phyloP scores from a whole-genome alignment of 2,888 invertebrate genomes.

The Cryptocheilus praepositus region DNA sequence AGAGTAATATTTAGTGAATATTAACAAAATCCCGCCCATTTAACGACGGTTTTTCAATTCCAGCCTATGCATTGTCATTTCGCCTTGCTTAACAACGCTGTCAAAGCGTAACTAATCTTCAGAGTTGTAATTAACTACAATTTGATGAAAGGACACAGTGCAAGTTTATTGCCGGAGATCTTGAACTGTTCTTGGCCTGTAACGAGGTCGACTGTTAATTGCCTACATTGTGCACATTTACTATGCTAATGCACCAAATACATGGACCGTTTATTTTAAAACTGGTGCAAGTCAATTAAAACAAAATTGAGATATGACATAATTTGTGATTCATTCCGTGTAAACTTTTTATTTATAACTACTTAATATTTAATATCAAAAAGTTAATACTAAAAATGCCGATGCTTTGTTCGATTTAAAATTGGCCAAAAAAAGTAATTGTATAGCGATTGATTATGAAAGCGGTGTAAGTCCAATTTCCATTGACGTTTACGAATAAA shows the following conservation, averaged over 20 bases:
- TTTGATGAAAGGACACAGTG: conserved; percentile 15
- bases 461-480: too few species aligned
- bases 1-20: background rate
- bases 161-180: conserved; percentile 2
- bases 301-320: too few species aligned
- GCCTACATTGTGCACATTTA: background rate
- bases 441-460: too few species aligned
- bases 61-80: background rate
- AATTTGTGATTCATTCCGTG: too few species aligned
- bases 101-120: conserved; percentile 19
- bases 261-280: too few species aligned
- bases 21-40: background rate
- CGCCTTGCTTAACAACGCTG: conserved; percentile 13
- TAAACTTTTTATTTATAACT: too few species aligned
- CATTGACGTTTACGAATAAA: too few species aligned
- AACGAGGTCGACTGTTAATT: conserved; percentile 1
- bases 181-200: conserved; percentile 10
- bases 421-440: too few species aligned
- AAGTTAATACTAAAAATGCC: too few species aligned
- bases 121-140: conserved; percentile 26
- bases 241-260: background rate
- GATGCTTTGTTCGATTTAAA: too few species aligned
- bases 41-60: background rate
- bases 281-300: too few species aligned
- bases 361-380: too few species aligned